Conservation (phyloP, 2,113 vertebrate species). For the Laticauda laticaudata region DNA sequence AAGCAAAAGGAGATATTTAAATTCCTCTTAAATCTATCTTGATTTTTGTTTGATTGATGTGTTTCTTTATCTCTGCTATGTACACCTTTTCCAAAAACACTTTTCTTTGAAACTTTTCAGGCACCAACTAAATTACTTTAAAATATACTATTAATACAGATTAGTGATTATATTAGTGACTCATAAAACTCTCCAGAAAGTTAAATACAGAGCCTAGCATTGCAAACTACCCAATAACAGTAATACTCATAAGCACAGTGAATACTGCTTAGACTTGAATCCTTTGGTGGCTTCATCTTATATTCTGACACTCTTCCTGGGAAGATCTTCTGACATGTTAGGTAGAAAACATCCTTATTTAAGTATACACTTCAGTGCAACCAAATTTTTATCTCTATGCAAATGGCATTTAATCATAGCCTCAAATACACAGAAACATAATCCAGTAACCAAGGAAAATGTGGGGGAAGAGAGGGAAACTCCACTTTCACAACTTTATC, state of each 20-base stretch:
- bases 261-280: background rate
- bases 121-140: background rate
- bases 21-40: background rate
- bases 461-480: background rate
- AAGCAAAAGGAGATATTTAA: background rate
- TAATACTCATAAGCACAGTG: background rate
- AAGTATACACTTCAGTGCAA: background rate
- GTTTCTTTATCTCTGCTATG: background rate
- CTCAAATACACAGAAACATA: background rate
- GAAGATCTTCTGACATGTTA: background rate
- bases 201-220: background rate
- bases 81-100: background rate
- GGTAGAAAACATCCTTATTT: background rate
- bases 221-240: background rate
- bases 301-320: background rate
- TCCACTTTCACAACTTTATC: background rate
- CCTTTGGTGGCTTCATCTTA: background rate
- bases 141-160: background rate
- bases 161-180: background rate
- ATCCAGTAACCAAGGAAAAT: background rate
- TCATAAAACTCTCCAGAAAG: background rate
- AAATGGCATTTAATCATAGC: background rate
- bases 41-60: background rate
- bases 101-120: background rate
- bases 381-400: background rate